Evolutionary conservation across 2,797 vertebrate genomes (phyloP).

Genomic region (Gadopsis bispinosus): DNA sequence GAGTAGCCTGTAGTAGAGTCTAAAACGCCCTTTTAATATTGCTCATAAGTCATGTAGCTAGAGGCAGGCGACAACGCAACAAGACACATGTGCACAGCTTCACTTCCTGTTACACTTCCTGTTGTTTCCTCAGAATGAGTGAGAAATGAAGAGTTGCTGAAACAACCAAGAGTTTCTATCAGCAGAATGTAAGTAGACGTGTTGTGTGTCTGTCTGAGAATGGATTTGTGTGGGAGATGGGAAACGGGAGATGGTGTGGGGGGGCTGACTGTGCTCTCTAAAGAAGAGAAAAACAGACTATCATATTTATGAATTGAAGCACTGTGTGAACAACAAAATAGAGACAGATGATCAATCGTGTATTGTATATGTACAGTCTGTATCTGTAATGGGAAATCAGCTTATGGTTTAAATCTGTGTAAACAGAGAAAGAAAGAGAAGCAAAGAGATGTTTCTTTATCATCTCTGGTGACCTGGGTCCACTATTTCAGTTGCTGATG

Average conservation of each 20-base stretch:
- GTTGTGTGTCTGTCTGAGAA: constrained; percentile 2
- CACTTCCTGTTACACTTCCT: constrained; percentile 84
- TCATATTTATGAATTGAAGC: neutral
- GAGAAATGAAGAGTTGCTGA: constrained; percentile 47
- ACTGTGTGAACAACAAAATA: neutral
- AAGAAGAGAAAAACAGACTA: neutral
- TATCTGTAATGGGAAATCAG: neutral
- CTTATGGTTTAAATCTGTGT: neutral
- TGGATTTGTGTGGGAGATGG: neutral
- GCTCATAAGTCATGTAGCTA: constrained; percentile 12
- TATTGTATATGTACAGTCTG: neutral
- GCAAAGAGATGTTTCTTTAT: neutral
- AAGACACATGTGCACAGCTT: constrained; percentile 25
- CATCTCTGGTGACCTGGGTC: fast-evolving
- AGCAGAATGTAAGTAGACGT: constrained; percentile 60
- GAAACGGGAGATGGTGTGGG: neutral
- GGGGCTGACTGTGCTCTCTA: neutral
- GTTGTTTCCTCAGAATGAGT: constrained; percentile 61
- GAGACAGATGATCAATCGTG: neutral
- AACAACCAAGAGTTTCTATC: constrained; percentile 32
- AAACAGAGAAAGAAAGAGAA: neutral
- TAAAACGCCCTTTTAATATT: neutral
- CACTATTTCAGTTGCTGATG: neutral
- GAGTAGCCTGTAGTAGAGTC: neutral
- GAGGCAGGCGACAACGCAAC: neutral